Evolutionary conservation across 2,888 invertebrate genomes (phyloP), one percentile per base, ranked within the genome.

Genomic region (Eurytoma adleriae): DNA sequence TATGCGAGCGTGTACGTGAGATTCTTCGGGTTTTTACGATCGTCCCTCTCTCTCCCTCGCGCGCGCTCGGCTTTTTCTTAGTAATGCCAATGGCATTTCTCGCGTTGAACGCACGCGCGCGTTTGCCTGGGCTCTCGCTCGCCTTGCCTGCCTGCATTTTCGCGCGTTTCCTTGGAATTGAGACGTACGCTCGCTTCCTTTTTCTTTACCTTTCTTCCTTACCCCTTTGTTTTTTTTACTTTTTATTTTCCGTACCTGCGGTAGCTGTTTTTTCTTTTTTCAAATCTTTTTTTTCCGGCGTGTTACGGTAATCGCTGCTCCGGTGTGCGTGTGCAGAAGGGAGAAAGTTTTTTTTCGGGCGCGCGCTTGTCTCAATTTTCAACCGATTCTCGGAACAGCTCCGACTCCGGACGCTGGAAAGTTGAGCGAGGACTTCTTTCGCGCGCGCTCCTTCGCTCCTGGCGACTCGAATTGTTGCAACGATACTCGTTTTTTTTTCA

Each of bases 61-160:
- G 56, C 62, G 20, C 40, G 20, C 52, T 52, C 18, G 24, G 75
- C 59, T 67, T 74, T 81, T 81, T 74, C 81, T 54, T 68, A 71
- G 81, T 81, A 81, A 81, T 75, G 75, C 78, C 52, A 76, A 72
- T 76, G 79, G 83, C 78, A 79, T 81, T 79, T 71, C 61, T 61
- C 57, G 77, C 61, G 50, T 74, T 66, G 27, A 7, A 13, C 62
- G 50, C 52, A 20, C 67, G 61, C 62, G 54, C 56, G 69, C 75
- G 59, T 64, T 40, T 40, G 54, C 14, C 27, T 40, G 13, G 20
- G 64, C 54, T 16, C 20, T 24, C 20, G 56, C 59, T 57, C 40
- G 30, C 40, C 40, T 40, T 70, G 57, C 70, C 24, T 57, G 40
- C 50, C 20, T 50, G 48, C 66, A 68, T 79, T 79, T 79, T 79